Base-by-base conservation (phyloP, 1,140 invertebrate genomes). In the Lepidurus couesii region DNA sequence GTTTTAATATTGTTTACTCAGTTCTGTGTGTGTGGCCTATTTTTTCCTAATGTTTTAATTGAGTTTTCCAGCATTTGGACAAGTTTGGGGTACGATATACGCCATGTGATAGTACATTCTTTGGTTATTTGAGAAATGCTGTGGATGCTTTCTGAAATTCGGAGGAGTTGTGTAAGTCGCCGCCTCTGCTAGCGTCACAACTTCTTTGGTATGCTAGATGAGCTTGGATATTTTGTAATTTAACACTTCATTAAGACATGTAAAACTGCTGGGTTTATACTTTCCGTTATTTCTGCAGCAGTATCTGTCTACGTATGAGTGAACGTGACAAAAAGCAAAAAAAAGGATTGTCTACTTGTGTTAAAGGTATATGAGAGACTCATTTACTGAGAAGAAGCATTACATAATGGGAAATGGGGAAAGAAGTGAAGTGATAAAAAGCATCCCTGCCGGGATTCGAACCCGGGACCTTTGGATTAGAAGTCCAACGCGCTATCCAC, bases 401-500 rank as follows among this genome's bases (percentile, higher is more conserved):
- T 34, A 4, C 3, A 34, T 34, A 34, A 34, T 47, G 6, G 4
- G 45, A 0, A 47, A 47, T 47, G 45, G 42, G 11, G 11, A 42
- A 34, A 74, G 47, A 47, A 9, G 45, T 34, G n/a, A 47, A 74
- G 11, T 77, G 76, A 11, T 1, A 74, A 16, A 34, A 21, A 44
- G 42, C 81, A 80, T 82, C 80, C 81, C 80, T 79, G 80, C 77
- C 76, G 82, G 80, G 82, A 80, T 78, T 82, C 82, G 82, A 82
- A 82, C 82, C 80, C 82, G 78, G 76, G 82, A 81, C 82, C 82
- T 82, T 81, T 81, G 81, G 82, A 82, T 82, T 82, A 82, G 81
- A 82, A 82, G 81, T 81, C 82, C 81, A 81, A 82, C 82, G 81
- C 81, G 81, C 81, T 82, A 82, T 81, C 82, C 81, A 82, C 82